These are phyloP conservation scores for Frieseomelitta varia DNA, from an alignment of 1,140 invertebrate species.

Conservation along the genomic window DNA sequence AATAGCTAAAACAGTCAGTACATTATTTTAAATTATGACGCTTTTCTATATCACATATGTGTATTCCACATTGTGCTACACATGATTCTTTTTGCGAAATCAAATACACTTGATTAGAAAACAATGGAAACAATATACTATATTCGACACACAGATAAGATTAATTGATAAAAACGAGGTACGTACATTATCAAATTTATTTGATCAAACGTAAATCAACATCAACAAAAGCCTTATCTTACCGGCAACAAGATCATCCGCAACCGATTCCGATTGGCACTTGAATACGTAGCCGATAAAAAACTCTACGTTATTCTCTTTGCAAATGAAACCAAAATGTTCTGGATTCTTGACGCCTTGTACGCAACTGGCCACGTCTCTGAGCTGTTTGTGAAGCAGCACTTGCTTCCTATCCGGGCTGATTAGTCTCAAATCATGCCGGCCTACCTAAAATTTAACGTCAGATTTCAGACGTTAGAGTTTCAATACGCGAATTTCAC, in stretches of 20 bases:
- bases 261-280: conserved; percentile 92
- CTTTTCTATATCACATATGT: background rate
- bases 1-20: conserved; percentile 85
- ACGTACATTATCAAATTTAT: background rate
- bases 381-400: conserved; percentile 92
- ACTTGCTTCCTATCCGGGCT: conserved; percentile 95
- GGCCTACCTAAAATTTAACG: conserved; percentile 87
- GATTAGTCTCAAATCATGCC: conserved; percentile 93
- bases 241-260: conserved; percentile 90
- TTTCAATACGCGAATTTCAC: background rate
- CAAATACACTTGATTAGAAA: background rate
- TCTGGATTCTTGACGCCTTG: conserved; percentile 91
- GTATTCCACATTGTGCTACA: background rate
- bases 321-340: conserved; percentile 96
- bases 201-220: background rate
- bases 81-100: background rate
- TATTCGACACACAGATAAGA: background rate
- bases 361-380: conserved; percentile 94
- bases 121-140: background rate
- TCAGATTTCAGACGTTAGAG: background rate
- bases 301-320: conserved; percentile 86
- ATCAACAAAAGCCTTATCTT: conserved; percentile 62
- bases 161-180: background rate
- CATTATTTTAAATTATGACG: background rate
- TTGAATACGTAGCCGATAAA: conserved; percentile 95